Evolutionary conservation across 2,797 vertebrate species (phyloP), one percentile per base, ranked within the genome.

Genomic region (Poeciliopsis gracilis): DNA sequence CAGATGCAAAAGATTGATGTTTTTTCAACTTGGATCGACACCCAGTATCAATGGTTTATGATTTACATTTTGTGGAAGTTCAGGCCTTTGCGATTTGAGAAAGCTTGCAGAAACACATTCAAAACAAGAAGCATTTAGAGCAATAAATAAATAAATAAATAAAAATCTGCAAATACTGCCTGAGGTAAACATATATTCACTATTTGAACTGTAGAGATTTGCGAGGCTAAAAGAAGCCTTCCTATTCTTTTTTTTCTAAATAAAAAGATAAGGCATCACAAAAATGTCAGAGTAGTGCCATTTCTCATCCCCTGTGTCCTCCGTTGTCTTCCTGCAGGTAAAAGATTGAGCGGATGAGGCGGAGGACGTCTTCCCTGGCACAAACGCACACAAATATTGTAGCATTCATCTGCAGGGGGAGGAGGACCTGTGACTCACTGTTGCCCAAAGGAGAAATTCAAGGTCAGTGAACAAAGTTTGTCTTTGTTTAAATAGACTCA

Each of bases 261-360:
- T 70, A 45, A 46, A 70, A 70, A 16, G 67, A 70, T 46, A 70
- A 43, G 41, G 10, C 6, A 2, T 76, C 49, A 23, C 18, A 66
- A 66, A 72, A 12, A 83, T 73, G 51, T 76, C 75, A 13, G 49
- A 81, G 33, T 33, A 0, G 15, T 51, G 63, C 57, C 23, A 2
- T 83, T 77, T 84, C 76, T 90, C 84, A 89, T 80, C 41, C 28
- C 72, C 57, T 55, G 23, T 45, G 33, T 82, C 78, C 76, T 83
- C 66, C n/a, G 1, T 82, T 83, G 75, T 87, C 89, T 80, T 88
- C 77, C 85, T 82, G 75, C 92, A 95, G 95, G 91, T 94, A 82
- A 92, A 91, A 81, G 79, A 92, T 83, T 94, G 92, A 95, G 79
- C 86, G 55, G 87, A 93, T 94, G 93, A 95, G 91, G 90, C 83